Evolutionary conservation across 2,113 vertebrate genomes (phyloP).

Genomic region (Lycocorax pyrrhopterus): DNA sequence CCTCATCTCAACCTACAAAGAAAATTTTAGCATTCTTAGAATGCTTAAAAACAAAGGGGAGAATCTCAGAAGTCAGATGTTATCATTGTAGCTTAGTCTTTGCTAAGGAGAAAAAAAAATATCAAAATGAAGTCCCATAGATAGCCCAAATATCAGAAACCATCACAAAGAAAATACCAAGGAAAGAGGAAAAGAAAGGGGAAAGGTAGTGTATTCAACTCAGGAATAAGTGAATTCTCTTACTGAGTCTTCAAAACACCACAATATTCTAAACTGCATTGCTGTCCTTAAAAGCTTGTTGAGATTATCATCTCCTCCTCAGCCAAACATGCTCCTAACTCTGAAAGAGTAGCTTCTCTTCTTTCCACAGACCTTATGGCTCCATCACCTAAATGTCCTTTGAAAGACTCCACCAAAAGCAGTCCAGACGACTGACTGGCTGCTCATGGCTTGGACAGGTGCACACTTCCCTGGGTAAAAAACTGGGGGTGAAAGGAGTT

Average conservation of each 20-base stretch:
- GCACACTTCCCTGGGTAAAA: background rate
- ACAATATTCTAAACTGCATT: background rate
- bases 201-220: background rate
- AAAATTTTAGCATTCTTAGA: background rate
- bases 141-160: background rate
- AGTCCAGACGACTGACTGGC: background rate
- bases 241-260: background rate
- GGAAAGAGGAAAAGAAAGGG: background rate
- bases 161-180: background rate
- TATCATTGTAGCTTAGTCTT: background rate
- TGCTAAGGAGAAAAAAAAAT: background rate
- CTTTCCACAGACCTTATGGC: background rate
- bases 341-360: background rate
- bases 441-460: background rate
- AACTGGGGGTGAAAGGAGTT: background rate
- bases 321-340: background rate
- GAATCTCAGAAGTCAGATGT: background rate
- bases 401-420: background rate
- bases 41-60: background rate
- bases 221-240: background rate
- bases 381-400: background rate
- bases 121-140: background rate
- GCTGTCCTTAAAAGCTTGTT: background rate
- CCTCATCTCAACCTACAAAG: background rate
- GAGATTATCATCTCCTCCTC: background rate